phyloP scores from a whole-genome alignment of 2,113 vertebrate genomes.

The Sinocyclocheilus grahami region DNA sequence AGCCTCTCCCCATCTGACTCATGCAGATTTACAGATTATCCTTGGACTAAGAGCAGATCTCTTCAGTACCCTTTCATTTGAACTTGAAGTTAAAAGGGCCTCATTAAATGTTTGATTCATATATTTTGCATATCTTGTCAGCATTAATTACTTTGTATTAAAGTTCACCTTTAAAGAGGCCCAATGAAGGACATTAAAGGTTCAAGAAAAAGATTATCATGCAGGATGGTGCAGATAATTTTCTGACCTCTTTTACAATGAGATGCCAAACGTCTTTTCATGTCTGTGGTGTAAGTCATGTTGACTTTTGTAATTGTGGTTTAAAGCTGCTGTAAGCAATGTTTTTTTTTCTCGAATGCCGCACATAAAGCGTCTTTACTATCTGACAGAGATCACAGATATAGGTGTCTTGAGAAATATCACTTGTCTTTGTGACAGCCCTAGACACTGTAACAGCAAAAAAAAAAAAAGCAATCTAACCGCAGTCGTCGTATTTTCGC shows the following conservation, averaged over 20 bases:
- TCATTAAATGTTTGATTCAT: constrained; percentile 57
- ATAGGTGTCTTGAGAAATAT: constrained; percentile 8
- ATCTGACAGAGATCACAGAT: constrained; percentile 8
- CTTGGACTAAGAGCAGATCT: constrained; percentile 18
- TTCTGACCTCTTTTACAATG: constrained; percentile 32
- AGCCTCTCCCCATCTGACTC: constrained; percentile 21
- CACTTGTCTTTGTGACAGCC: constrained; percentile 3
- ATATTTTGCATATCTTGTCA: constrained; percentile 57
- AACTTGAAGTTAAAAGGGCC: constrained; percentile 47
- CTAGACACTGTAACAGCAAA: neutral
- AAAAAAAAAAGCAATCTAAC: constrained; percentile 3
- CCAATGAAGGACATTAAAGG: constrained; percentile 52
- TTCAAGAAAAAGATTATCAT: constrained; percentile 34
- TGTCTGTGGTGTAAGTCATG: neutral
- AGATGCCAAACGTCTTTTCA: constrained; percentile 25
- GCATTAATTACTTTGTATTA: constrained; percentile 59
- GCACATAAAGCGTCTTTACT: neutral
- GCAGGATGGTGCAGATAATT: constrained; percentile 29
- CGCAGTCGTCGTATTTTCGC: neutral
- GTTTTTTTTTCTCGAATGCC: neutral
- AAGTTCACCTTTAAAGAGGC: constrained; percentile 58
- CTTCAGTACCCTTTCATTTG: constrained; percentile 42
- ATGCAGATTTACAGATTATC: constrained; percentile 5
- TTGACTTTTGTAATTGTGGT: neutral
- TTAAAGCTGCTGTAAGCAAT: constrained; percentile 12